Base-by-base conservation (phyloP, 2,888 invertebrate genomes). In the Xestia sexstrigata region DNA sequence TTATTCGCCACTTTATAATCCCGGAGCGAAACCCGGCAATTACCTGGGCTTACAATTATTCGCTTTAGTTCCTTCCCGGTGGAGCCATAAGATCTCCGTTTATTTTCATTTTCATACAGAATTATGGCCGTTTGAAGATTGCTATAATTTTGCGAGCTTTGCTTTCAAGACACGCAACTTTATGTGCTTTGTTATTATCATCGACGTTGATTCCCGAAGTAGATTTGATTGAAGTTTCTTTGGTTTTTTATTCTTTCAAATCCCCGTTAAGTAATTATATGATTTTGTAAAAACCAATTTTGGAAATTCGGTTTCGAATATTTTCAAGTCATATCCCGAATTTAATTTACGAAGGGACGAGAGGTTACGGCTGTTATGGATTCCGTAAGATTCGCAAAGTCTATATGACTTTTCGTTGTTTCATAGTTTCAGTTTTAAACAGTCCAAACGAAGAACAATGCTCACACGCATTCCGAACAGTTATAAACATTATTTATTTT, bases 1-100 rank as follows among this genome's bases (percentile, higher is more conserved):
- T 85, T 84, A 84, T 86, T 83, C 39, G 65, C 86, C 83, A 86
- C 79, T 89, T 92, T 91, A 91, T 92, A 92, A 92, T 90, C 88
- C 90, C 80, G 81, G 76, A 85, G 88, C 87, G 88, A 91, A 89
- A 90, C 89, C 91, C 89, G 80, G 87, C 90, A 88, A 94, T 93
- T 93, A 93, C 89, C 84, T 78, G 81, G 87, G 84, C 88, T 89
- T 82, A 89, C 91, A 92, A 93, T 94, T 94, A 94, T 92, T 92
- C 86, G 82, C 89, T 83, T 89, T 84, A 88, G 90, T 93, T 94
- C 89, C 91, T 91, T 88, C 89, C 87, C 88, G 76, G 87, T 85
- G 76, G 71, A 81, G 81, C 79, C 83, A 89, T 88, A 89, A 91
- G 89, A 88, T 89, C 89, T 85, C 84, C 67, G 88, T 89, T 90